phyloP scores from a whole-genome alignment of 30 jellyfish, hydroid and myxozoan species.

The Aurelia sp. region DNA sequence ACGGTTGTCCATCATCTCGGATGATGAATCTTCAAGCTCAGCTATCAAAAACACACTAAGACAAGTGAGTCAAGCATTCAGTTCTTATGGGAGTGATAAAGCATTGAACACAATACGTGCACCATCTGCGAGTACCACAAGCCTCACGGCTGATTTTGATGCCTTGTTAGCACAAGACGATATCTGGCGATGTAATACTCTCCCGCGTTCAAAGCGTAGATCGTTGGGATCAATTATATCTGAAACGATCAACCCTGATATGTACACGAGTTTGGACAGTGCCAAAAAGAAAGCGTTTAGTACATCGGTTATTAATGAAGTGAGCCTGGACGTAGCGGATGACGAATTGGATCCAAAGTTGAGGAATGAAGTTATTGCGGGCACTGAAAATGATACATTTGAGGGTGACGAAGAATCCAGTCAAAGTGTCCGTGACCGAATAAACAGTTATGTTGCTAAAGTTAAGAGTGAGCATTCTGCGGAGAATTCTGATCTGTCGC shows the following conservation, averaged over 20 bases:
- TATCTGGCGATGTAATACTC: constrained; percentile 18
- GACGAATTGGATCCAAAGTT: constrained; percentile 29
- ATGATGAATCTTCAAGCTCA: constrained; percentile 76
- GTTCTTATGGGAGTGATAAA: constrained; percentile 61
- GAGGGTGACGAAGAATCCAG: not conserved
- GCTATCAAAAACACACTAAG: constrained; percentile 87
- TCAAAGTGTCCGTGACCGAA: not conserved
- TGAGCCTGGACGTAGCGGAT: constrained; percentile 31
- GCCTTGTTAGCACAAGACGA: constrained; percentile 63
- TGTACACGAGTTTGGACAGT: constrained; percentile 24
- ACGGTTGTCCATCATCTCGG: constrained; percentile 79
- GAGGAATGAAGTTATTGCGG: not conserved
- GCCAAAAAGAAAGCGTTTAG: constrained; percentile 65
- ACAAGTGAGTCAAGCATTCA: constrained; percentile 93
- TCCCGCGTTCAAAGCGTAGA: constrained; percentile 61
- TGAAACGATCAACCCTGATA: constrained; percentile 60
- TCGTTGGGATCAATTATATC: constrained; percentile 66
- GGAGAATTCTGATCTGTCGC: not conserved
- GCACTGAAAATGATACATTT: not conserved
- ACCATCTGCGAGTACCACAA: constrained; percentile 38
- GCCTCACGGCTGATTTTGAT: constrained; percentile 57
- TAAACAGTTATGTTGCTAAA: not conserved
- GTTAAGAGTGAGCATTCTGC: not conserved
- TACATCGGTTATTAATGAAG: constrained; percentile 60
- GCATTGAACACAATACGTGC: constrained; percentile 29